Evolutionary conservation across 92 coral and sea anemone genomes (phyloP).

Genomic region (Porites cylindrica): DNA sequence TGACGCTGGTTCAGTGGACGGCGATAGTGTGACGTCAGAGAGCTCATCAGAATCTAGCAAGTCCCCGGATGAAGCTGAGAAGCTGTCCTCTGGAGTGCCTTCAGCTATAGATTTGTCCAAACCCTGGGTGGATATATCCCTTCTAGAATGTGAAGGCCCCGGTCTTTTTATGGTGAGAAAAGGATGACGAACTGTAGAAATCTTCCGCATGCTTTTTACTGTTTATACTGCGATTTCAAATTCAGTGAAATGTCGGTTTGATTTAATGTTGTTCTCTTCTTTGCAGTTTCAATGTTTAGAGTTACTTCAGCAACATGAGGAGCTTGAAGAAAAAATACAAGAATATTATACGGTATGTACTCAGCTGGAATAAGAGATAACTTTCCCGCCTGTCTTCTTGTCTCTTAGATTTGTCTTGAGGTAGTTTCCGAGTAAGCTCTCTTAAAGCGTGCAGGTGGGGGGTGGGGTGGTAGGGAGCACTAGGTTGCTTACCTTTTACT

Average conservation of each 20-base stretch:
- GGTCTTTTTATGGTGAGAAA: conserved; percentile 82
- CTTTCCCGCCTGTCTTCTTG: no score
- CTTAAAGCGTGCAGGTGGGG: neutral
- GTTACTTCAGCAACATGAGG: conserved; percentile 19
- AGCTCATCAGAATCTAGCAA: conserved; percentile 32
- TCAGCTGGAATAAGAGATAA: no score
- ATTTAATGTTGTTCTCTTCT: neutral
- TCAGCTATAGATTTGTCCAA: conserved; percentile 45
- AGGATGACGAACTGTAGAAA: conserved; percentile 24
- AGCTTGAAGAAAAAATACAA: conserved; percentile 23
- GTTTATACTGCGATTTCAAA: no score
- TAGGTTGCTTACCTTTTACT: no score
- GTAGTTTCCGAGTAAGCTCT: no score
- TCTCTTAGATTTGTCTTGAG: no score
- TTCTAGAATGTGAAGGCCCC: conserved; percentile 80
- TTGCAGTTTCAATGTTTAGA: conserved; percentile 41
- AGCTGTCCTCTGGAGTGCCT: neutral
- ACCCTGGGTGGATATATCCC: conserved; percentile 85
- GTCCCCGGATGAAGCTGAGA: conserved; percentile 20
- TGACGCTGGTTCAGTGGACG: conserved; percentile 25
- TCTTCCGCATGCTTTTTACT: no score
- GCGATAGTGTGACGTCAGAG: conserved; percentile 37
- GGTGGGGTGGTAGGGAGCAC: neutral
- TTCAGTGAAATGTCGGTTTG: no score
- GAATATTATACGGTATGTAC: conserved; percentile 29